Percentiles rank a stretch among this genome's conserved stretches.
Evolutionary conservation across 2,888 invertebrate genomes (phyloP).

Genomic region (Leucophora obtusa): DNA sequence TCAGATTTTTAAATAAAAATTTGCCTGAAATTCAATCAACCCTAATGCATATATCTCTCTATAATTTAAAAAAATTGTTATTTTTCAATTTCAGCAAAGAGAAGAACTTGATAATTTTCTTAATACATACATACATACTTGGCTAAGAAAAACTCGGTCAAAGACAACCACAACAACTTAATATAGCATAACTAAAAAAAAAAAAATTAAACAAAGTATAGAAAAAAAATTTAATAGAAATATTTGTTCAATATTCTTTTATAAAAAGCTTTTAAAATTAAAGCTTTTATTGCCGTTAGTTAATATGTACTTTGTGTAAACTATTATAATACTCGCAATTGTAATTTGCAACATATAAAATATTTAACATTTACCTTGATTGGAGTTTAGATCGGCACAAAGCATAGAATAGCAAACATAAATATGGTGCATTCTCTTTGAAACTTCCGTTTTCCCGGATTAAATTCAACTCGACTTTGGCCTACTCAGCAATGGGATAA

Average conservation of each 20-base stretch:
- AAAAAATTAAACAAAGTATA: background rate
- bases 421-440: too few species aligned
- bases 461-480: too few species aligned
- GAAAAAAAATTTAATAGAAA: background rate
- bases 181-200: too few species aligned
- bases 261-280: conserved; percentile 3
- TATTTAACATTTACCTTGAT: conserved; percentile 53
- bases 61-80: too few species aligned
- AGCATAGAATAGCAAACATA: background rate
- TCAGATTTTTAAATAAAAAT: too few species aligned
- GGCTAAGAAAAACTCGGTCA: conserved; percentile 58
- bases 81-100: too few species aligned
- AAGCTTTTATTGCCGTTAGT: conserved; percentile 54
- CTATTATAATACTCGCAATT: background rate
- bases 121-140: conserved; percentile 26
- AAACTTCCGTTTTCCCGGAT: too few species aligned
- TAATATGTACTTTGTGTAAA: background rate
- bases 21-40: too few species aligned
- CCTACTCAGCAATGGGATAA: too few species aligned
- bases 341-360: conserved; percentile 18
- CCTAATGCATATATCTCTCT: too few species aligned
- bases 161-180: conserved; percentile 56
- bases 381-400: conserved; percentile 16
- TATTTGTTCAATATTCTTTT: background rate
- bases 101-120: conserved; percentile 15